These are phyloP conservation scores for Aquatica leii DNA, from an alignment of 2,888 invertebrate genomes.

Conservation along the genomic window DNA sequence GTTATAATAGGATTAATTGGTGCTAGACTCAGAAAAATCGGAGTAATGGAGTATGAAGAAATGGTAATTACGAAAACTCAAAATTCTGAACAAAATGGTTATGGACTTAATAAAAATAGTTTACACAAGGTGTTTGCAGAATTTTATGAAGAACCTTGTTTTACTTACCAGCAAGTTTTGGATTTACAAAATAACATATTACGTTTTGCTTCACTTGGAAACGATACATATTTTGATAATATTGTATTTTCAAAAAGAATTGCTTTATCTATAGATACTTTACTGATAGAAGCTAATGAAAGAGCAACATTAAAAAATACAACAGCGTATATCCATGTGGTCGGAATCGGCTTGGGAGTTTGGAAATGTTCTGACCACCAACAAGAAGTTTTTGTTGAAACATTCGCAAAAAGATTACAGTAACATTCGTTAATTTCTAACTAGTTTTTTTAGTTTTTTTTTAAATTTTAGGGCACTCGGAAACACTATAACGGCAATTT, in stretches of 20 bases:
- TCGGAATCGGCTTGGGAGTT: constrained; percentile 51
- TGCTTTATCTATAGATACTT: constrained; percentile 56
- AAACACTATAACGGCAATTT: constrained; percentile 36
- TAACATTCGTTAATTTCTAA: constrained; percentile 31
- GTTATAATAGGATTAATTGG: constrained; percentile 63
- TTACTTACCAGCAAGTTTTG: constrained; percentile 26
- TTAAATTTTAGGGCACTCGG: constrained; percentile 37
- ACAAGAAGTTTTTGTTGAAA: constrained; percentile 45
- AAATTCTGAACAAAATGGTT: constrained; percentile 63
- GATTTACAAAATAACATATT: constrained; percentile 13
- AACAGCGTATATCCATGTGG: constrained; percentile 59
- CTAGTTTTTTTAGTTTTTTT: neutral
- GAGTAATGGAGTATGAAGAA: constrained; percentile 65
- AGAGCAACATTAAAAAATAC: constrained; percentile 57
- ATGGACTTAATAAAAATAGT: constrained; percentile 46
- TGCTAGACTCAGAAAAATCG: constrained; percentile 60
- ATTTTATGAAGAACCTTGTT: constrained; percentile 47
- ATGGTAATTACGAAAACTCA: constrained; percentile 63
- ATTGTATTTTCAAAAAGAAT: constrained; percentile 57
- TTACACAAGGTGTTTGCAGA: constrained; percentile 49
- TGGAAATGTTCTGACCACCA: constrained; percentile 46
- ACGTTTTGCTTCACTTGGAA: constrained; percentile 19
- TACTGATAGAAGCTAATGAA: constrained; percentile 59
- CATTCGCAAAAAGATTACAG: constrained; percentile 45
- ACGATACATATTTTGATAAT: constrained; percentile 56